Evolutionary conservation across 2,113 vertebrate genomes (phyloP).

Genomic region (Toxotes jaculatrix): DNA sequence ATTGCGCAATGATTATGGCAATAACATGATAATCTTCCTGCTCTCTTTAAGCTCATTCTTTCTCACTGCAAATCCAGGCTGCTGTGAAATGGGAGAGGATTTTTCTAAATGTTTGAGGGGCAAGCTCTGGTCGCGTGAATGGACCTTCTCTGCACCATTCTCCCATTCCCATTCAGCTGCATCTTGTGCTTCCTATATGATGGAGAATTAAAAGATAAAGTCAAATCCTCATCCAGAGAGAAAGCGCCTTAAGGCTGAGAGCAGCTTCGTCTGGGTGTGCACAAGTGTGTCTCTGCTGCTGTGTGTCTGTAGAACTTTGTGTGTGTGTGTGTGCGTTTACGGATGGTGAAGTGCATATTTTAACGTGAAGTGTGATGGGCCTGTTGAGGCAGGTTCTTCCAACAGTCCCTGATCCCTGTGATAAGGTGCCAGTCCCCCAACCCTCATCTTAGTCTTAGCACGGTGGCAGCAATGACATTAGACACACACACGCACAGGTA

Average conservation of each 20-base stretch:
- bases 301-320: slow-evolving; percentile 12
- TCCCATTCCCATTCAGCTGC: slow-evolving; percentile 33
- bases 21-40: slow-evolving; percentile 71
- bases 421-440: slow-evolving; percentile 12
- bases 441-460: neutral
- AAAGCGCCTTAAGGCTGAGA: slow-evolving; percentile 39
- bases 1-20: slow-evolving; percentile 70
- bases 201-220: slow-evolving; percentile 69
- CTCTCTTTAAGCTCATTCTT: slow-evolving; percentile 64
- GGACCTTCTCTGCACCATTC: slow-evolving; percentile 32
- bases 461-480: slow-evolving; percentile 1
- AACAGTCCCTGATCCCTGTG: slow-evolving; percentile 31
- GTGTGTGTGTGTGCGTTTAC: neutral
- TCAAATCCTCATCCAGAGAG: slow-evolving; percentile 57
- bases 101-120: slow-evolving; percentile 48
- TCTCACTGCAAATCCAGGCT: slow-evolving; percentile 54
- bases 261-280: slow-evolving; percentile 26
- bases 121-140: slow-evolving; percentile 52
- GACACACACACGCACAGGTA: neutral
- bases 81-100: slow-evolving; percentile 60
- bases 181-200: slow-evolving; percentile 45
- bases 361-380: neutral
- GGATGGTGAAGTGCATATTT: slow-evolving; percentile 13
- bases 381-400: slow-evolving; percentile 29
- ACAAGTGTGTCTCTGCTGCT: slow-evolving; percentile 19